Percentiles rank a stretch among this genome's conserved stretches.
phyloP scores from a whole-genome alignment of 1,140 invertebrate species.

The Rhynchophorus ferrugineus region DNA sequence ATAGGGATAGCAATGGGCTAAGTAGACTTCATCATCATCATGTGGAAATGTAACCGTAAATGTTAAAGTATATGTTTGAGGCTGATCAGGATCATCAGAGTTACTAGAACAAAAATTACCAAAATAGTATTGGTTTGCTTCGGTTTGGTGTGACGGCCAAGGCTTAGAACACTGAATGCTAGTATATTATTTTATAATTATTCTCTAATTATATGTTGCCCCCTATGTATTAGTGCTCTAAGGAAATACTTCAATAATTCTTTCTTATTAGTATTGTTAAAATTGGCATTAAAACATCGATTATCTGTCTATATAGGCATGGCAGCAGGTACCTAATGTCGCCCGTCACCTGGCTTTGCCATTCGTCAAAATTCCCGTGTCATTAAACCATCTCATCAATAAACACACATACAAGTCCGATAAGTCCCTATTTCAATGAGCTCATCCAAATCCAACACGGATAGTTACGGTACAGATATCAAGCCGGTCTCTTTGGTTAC shows the following conservation, averaged over 20 bases:
- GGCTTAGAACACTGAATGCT: too few species aligned
- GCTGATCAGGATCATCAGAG: conserved; percentile 35
- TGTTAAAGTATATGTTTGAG: conserved; percentile 72
- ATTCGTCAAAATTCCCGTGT: conserved; percentile 23
- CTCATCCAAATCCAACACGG: conserved; percentile 14
- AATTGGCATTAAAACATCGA: too few species aligned
- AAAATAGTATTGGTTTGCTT: conserved; percentile 34
- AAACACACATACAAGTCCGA: conserved; percentile 10
- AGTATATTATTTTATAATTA: too few species aligned
- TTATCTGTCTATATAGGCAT: too few species aligned
- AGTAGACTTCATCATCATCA: conserved; percentile 82
- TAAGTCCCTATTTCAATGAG: conserved; percentile 19
- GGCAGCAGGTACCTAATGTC: background rate
- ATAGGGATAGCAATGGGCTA: conserved; percentile 96
- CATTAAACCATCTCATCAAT: conserved; percentile 17
- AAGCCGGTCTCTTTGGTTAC: background rate
- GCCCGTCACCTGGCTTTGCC: conserved; percentile 1
- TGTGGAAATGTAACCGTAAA: conserved; percentile 91
- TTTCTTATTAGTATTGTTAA: too few species aligned
- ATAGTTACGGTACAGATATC: background rate
- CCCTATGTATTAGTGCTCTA: too few species aligned
- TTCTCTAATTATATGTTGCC: too few species aligned
- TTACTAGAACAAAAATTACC: conserved; percentile 37
- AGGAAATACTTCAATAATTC: too few species aligned
- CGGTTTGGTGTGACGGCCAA: background rate